Evolutionary conservation across 2,888 invertebrate genomes (phyloP).

Genomic region (Aphodius granarius): DNA sequence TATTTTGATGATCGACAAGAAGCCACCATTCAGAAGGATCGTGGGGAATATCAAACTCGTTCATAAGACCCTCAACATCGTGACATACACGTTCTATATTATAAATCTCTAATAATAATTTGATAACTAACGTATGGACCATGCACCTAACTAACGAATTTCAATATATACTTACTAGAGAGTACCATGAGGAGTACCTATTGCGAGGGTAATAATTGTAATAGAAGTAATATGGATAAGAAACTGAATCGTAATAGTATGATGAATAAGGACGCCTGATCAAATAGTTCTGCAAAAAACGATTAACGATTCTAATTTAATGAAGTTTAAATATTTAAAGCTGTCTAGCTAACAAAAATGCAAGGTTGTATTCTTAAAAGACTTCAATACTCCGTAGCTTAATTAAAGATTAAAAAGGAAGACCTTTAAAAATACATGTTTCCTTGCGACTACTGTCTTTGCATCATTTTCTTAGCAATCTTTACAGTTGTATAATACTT

Average conservation of each 20-base stretch:
- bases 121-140: not conserved
- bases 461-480: conserved; percentile 1
- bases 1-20: no score
- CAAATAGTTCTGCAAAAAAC: conserved; percentile 29
- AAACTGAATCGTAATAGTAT: conserved; percentile 22
- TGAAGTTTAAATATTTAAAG: not conserved
- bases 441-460: conserved; percentile 1
- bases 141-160: not conserved
- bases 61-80: no score
- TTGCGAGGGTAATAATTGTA: conserved; percentile 16
- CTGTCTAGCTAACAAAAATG: not conserved
- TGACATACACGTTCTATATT: no score
- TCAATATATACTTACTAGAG: conserved; percentile 15
- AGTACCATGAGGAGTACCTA: conserved; percentile 14
- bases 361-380: conserved; percentile 14
- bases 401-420: not conserved
- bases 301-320: not conserved
- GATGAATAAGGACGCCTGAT: conserved; percentile 26
- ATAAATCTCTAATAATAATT: not conserved
- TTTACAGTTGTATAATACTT: conserved; percentile 20
- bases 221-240: conserved; percentile 18
- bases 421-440: conserved; percentile 10
- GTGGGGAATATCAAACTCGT: no score
- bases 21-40: no score
- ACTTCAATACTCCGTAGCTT: not conserved